A percentile compares a stretch with the other conserved stretches of the same genome.
phyloP scores from a whole-genome alignment of 1,140 invertebrate species.

The Zaprionus camerounensis region DNA sequence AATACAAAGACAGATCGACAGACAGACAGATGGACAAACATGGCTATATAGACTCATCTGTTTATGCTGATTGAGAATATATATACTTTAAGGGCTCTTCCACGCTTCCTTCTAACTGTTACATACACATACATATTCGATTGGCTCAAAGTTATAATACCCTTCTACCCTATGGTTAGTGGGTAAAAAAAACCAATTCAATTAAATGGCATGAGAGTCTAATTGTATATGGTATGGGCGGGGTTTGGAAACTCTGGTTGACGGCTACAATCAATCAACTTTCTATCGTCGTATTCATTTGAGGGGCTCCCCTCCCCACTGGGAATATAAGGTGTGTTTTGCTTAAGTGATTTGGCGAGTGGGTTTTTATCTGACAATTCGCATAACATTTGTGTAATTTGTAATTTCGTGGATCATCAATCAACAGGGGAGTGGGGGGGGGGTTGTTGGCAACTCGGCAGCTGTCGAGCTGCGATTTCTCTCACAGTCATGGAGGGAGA shows the following conservation, averaged over 20 bases:
- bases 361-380: conserved; percentile 65
- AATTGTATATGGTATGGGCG: background rate
- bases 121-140: background rate
- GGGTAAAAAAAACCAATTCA: background rate
- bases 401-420: conserved; percentile 80
- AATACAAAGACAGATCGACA: no score
- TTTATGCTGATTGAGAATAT: no score
- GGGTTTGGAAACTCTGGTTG: conserved; percentile 8
- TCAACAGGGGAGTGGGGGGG: conserved; percentile 64
- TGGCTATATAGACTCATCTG: no score
- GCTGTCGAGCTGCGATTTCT: conserved; percentile 68
- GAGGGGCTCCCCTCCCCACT: background rate
- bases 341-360: conserved; percentile 62
- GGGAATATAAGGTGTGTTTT: conserved; percentile 68
- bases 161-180: no score
- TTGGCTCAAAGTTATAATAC: no score
- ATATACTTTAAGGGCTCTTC: no score
- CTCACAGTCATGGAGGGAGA: conserved; percentile 8
- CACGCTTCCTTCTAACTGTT: background rate
- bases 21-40: no score
- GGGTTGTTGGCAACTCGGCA: conserved; percentile 8
- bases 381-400: conserved; percentile 77
- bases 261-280: conserved; percentile 65
- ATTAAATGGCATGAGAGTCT: background rate
- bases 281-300: conserved; percentile 47